Evolutionary conservation across 2,113 vertebrate species (phyloP), one percentile per base, ranked within the genome.

Genomic region (Puffinus mauretanicus): DNA sequence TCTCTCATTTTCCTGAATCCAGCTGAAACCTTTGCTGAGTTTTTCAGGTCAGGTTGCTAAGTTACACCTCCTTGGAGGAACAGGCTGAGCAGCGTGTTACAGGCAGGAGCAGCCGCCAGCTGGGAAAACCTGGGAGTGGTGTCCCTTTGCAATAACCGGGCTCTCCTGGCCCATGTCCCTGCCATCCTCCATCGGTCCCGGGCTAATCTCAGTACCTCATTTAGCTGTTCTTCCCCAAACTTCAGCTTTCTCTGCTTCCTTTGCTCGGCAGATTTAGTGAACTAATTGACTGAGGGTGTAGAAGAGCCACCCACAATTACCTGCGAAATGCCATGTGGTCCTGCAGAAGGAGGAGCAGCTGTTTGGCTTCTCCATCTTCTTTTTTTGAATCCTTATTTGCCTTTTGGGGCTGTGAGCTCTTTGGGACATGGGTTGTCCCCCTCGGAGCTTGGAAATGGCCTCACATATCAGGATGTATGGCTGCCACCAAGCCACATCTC

Each of bases 41-140:
- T 92, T 95, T 92, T 94, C 90, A 96, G 94, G 88, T 85, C 94
- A 75, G 94, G 92, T 97, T 96, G 95, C 94, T 97, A 96, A 97
- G 96, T 96, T 91, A 96, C 96, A 79, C 94, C 66, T 96, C 70
- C 70, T 84, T 17, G 65, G 78, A 92, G 85, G 49, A 92, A 78
- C 13, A 2, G 64, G 66, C 86, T 86, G 72, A 80, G 95, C 27
- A 66, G 64, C 1, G 2, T 34, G 22, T 22, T 76, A 34, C 12
- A 38, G 76, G 42, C 81, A 66, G 79, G 90, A 91, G 79, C 73
- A 77, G 62, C 57, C 0, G 1, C 4, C 0, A 10, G 24, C 61
- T 82, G 2, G 51, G 72, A 73, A 17, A 81, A 26, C 57, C 36
- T 55, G 38, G 46, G 36, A 70, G 77, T 3, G 7, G 44, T 52